Evolutionary conservation across 2,888 invertebrate genomes (phyloP), one percentile per base, ranked within the genome.

Genomic region (Eupithecia pulchellata): DNA sequence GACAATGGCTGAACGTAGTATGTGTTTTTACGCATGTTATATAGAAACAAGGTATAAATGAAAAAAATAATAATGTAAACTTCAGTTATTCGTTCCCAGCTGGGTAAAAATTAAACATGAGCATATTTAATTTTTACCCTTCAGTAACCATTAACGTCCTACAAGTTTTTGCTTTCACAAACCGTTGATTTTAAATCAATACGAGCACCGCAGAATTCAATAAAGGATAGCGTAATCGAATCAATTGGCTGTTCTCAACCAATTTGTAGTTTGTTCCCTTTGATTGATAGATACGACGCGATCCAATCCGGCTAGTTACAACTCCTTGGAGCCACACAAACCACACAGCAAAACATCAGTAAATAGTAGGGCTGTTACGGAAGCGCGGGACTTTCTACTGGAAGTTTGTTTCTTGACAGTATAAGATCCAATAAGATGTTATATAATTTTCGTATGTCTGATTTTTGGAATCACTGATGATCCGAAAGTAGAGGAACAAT

Each of bases 191-290:
- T 64, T 58, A 62, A 73, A 62, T 52, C 57, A 32, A 64, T 63
- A 58, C 64, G 66, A 69, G 63, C 67, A 52, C 32, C 30, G 39
- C 47, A 66, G 68, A 76, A 68, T 73, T 74, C 72, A 73, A 73
- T 72, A 71, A 70, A 39, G 72, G 69, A 65, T 62, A 68, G 66
- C 66, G 72, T 76, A 75, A 77, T 74, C 64, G 70, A 74, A 77
- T 76, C 74, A 72, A 75, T 76, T 78, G 71, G 69, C 69, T 77
- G 77, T 78, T 76, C 70, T 72, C 68, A 75, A 73, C 66, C 77
- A 78, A 78, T 78, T 77, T 76, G 75, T 78, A 76, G 78, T 77
- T 75, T 68, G 73, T 71, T 75, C 74, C 58, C 57, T 74, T 75
- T 75, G 77, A 77, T 77, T 76, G 77, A 75, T 77, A 68, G 72